Conservation (phyloP, 2,888 invertebrate species). For the Pterostichus madidus region DNA sequence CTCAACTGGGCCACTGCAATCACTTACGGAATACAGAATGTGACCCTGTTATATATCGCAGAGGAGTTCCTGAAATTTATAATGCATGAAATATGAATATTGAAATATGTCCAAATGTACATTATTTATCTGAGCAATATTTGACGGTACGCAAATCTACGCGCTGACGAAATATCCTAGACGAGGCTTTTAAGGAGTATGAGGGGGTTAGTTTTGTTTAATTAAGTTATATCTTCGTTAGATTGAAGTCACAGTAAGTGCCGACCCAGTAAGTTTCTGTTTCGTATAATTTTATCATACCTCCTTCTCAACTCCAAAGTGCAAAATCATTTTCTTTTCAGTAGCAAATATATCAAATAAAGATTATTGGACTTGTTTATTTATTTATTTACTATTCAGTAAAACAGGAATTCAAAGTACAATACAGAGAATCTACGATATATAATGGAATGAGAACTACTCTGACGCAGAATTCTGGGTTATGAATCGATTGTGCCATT, state of each 20-base stretch:
- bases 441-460: no score
- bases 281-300: no score
- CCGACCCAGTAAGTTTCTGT: no score
- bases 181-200: neutral
- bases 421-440: no score
- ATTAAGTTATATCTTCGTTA: neutral
- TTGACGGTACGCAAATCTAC: neutral
- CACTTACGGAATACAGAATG: slow-evolving; percentile 66
- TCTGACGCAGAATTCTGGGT: no score
- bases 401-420: no score
- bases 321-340: no score
- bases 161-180: neutral
- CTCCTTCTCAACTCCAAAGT: neutral
- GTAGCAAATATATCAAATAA: no score
- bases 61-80: slow-evolving; percentile 66
- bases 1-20: slow-evolving; percentile 62
- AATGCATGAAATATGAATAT: slow-evolving; percentile 67
- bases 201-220: neutral
- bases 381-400: no score
- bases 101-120: slow-evolving; percentile 67
- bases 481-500: no score
- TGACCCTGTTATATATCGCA: slow-evolving; percentile 60
- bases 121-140: slow-evolving; percentile 62
- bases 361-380: no score
- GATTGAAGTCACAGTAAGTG: no score